These are phyloP conservation scores for Ips nitidus DNA, from an alignment of 1,140 invertebrate species.

Conservation along the genomic window DNA sequence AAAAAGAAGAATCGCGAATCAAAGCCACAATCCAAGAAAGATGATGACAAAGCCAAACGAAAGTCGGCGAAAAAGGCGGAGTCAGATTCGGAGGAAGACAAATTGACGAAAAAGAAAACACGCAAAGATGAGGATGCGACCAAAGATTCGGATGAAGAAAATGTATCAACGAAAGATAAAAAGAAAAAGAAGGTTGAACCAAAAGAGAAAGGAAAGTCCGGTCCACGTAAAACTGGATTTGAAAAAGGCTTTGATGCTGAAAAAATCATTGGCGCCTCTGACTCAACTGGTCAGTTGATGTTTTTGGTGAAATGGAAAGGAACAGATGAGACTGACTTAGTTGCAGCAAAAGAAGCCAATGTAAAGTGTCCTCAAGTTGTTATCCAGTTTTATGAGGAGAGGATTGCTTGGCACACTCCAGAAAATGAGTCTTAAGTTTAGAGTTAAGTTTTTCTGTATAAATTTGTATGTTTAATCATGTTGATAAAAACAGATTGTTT, in stretches of 20 bases:
- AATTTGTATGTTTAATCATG: not conserved
- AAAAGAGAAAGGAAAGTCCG: conserved; percentile 35
- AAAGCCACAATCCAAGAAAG: conserved; percentile 38
- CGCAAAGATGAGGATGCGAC: conserved; percentile 32
- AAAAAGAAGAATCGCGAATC: conserved; percentile 37
- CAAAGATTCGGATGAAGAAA: conserved; percentile 37
- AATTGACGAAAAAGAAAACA: conserved; percentile 31
- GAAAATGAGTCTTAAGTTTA: conserved; percentile 45
- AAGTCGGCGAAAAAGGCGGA: conserved; percentile 54
- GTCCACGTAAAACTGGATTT: conserved; percentile 68
- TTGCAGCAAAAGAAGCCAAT: conserved; percentile 89
- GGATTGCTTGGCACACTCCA: conserved; percentile 91
- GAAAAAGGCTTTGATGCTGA: conserved; percentile 89
- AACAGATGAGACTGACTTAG: conserved; percentile 92
- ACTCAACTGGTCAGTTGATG: conserved; percentile 92
- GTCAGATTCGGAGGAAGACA: conserved; percentile 37
- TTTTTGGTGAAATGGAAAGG: conserved; percentile 98
- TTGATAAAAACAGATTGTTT: too few species aligned
- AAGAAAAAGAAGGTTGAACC: conserved; percentile 38
- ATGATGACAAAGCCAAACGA: conserved; percentile 47
- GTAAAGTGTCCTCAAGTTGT: conserved; percentile 92
- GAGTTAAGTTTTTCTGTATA: not conserved
- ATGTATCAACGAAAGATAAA: conserved; percentile 33
- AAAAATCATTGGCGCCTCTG: conserved; percentile 93
- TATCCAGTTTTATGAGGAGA: conserved; percentile 94